Evolutionary conservation across 2,797 vertebrate species (phyloP).

Genomic region (Platalea minor): DNA sequence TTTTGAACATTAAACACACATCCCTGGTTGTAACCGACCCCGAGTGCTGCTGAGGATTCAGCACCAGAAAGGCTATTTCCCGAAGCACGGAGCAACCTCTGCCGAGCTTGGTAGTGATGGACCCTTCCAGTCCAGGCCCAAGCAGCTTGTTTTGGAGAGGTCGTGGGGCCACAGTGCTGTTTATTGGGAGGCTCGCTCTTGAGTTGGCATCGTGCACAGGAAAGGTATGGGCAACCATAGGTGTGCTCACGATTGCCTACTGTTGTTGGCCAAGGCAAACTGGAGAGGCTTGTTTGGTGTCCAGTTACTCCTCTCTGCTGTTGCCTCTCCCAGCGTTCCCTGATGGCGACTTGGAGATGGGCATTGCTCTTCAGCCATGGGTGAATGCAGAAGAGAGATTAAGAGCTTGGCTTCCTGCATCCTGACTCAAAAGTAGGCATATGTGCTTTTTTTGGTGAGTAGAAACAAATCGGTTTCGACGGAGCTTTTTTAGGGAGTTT

Average conservation of each 20-base stretch:
- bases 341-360: not conserved
- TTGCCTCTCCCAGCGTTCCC: not conserved
- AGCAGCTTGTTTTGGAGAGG: not conserved
- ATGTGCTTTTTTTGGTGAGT: constrained; percentile 44
- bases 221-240: not conserved
- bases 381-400: not conserved
- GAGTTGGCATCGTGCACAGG: accelerated
- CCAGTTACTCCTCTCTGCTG: not conserved
- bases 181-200: not conserved
- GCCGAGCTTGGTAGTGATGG: not conserved
- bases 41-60: not conserved
- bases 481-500: constrained; percentile 66
- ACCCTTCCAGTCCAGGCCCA: not conserved
- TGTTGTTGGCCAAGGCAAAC: not conserved
- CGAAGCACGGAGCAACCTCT: not conserved
- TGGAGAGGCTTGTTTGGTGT: not conserved
- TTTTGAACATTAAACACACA: not conserved
- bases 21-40: not conserved
- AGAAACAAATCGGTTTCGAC: constrained; percentile 17
- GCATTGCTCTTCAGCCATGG: not conserved
- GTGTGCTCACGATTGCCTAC: accelerated
- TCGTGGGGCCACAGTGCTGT: not conserved
- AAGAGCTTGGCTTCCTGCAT: constrained; percentile 3
- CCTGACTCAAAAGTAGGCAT: constrained; percentile 46
- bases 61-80: not conserved